These are phyloP conservation scores for Prunella himalayana DNA, from an alignment of 2,113 vertebrate genomes.

Conservation along the genomic window DNA sequence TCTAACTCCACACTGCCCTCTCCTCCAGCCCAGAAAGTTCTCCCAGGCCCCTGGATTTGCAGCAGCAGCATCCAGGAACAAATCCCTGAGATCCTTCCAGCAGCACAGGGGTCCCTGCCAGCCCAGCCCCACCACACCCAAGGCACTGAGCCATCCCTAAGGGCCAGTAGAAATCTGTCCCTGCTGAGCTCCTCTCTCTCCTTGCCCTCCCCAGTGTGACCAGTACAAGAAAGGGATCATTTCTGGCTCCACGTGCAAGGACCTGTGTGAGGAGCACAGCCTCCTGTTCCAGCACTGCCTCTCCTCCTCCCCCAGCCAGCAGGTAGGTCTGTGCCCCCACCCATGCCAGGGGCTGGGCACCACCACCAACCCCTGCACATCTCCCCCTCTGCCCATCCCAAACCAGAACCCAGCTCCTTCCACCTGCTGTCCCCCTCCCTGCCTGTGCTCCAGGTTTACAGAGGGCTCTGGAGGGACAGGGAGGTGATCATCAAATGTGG, in stretches of 20 bases:
- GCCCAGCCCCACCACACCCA: not conserved
- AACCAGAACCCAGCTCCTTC: not conserved
- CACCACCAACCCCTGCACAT: not conserved
- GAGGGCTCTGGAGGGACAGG: constrained; percentile 86
- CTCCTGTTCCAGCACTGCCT: constrained; percentile 87
- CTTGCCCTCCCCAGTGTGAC: constrained; percentile 81
- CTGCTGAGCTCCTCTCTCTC: not conserved
- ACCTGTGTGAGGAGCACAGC: constrained; percentile 84
- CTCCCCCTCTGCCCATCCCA: not conserved
- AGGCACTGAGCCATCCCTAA: not conserved
- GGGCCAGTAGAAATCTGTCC: not conserved
- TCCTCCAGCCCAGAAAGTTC: not conserved
- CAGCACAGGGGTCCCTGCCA: not conserved
- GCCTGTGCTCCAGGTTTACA: constrained; percentile 81
- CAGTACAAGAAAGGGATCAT: constrained; percentile 94
- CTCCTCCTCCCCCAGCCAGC: constrained; percentile 83
- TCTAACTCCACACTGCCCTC: accelerated
- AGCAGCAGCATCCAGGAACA: not conserved
- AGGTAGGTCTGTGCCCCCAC: constrained; percentile 71
- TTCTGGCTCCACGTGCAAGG: constrained; percentile 89
- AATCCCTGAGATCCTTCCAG: not conserved
- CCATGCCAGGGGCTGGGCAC: accelerated
- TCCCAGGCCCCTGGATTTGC: not conserved
- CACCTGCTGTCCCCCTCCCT: not conserved
- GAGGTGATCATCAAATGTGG: constrained; percentile 93